Base-by-base conservation (phyloP, 2,113 vertebrate species). In the Callocephalon fimbriatum region DNA sequence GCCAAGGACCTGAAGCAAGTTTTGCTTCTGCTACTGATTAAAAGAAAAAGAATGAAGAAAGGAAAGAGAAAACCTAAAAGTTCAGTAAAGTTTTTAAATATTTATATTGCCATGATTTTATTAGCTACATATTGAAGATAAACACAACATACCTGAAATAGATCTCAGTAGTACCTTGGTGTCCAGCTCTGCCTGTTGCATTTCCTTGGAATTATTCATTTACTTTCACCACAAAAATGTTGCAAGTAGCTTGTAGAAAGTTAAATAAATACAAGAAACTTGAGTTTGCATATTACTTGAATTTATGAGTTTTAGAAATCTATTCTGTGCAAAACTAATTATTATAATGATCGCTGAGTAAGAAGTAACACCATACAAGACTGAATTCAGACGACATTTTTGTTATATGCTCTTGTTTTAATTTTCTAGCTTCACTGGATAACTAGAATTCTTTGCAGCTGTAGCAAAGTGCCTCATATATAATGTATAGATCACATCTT, bases 401-500 rank as follows among this genome's bases (percentile, higher is more conserved):
- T 94, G 92, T 87, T 90, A 72, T 56, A 26, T 73, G 65, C 59
- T 82, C 81, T 72, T 62, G 72, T 94, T 92, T 96, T 95, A 88
- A 95, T 96, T 96, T 84, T 86, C 86, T 12, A 87, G 72, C 95
- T 88, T 53, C 0, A 2, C 78, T 89, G 93, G 85, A 95, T 91
- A 92, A 89, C 86, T 90, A 29, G 58, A 90, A 90, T 96, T 97
- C 95, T 95, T 95, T 82, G 66, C 91, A 90, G 91, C 93, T 92
- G 86, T 89, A 94, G 94, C 86, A 95, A 95, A 97, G 85, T 87
- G 93, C 94, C 80, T 97, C 97, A 97, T 97, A 93, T 94, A 91
- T 96, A 95, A 95, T 96, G 94, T 96, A 96, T 96, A 95, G 93
- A 97, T 92, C 88, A 94, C 95, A 97, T 97, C 97, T 95, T 94